phyloP scores from a whole-genome alignment of 2,113 vertebrate genomes.

The Peromyscus maniculatus region DNA sequence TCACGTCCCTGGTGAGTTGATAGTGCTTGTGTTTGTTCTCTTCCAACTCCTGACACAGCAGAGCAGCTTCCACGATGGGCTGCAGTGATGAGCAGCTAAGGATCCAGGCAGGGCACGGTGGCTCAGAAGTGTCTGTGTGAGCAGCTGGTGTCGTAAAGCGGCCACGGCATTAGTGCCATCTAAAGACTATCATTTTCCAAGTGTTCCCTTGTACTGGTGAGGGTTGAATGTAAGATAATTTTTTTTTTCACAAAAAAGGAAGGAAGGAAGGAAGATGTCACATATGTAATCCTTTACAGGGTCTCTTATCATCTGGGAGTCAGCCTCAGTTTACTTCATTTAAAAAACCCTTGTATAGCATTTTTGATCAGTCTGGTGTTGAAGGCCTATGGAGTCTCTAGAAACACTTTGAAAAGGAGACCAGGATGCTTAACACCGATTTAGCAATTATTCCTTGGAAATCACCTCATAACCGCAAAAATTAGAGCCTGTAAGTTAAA shows the following conservation, averaged over 20 bases:
- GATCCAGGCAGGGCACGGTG: neutral
- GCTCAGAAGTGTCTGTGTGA: neutral
- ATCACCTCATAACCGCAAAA: neutral
- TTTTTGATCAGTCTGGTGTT: neutral
- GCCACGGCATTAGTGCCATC: neutral
- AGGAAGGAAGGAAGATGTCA: neutral
- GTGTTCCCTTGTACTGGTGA: neutral
- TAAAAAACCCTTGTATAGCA: neutral
- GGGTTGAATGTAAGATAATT: neutral
- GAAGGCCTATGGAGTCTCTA: slow-evolving; percentile 6
- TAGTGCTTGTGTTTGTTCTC: neutral
- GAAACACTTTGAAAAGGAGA: neutral
- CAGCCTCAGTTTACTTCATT: neutral
- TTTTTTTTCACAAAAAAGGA: neutral
- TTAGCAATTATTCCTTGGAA: neutral
- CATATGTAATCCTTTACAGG: neutral
- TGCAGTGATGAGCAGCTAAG: neutral
- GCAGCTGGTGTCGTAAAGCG: neutral
- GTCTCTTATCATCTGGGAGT: neutral
- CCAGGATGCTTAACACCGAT: slow-evolving; percentile 6
- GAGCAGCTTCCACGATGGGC: neutral
- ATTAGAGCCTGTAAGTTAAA: neutral
- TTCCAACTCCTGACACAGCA: neutral
- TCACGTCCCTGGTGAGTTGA: neutral
- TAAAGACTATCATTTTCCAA: neutral